Percentiles rank a stretch among this genome's conserved stretches.
Evolutionary conservation across 1,140 invertebrate species (phyloP).

Genomic region (Saccostrea echinata): DNA sequence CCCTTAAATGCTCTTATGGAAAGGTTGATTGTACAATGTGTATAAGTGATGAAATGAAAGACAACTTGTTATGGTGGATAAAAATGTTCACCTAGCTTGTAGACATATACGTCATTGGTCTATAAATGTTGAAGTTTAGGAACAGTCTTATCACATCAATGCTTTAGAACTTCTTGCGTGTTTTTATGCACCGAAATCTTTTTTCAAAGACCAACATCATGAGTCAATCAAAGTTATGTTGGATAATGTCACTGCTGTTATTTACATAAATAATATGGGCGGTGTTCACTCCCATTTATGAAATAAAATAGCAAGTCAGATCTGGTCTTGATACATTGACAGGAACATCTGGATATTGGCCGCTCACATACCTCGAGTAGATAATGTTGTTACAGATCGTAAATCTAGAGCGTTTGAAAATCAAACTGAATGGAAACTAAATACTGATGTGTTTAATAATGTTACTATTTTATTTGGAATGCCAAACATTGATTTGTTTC

Average conservation of each 20-base stretch:
- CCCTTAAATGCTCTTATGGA: constrained; percentile 46
- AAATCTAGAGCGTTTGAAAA: constrained; percentile 51
- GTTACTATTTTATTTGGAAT: constrained; percentile 13
- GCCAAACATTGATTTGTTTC: constrained; percentile 63
- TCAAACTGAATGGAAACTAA: no score
- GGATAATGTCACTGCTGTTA: constrained; percentile 56
- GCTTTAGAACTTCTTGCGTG: no score
- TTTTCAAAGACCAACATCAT: no score
- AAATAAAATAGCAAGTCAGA: constrained; percentile 56
- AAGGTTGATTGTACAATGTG: constrained; percentile 45
- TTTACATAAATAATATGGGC: constrained; percentile 61
- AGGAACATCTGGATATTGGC: constrained; percentile 55
- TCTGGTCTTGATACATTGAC: constrained; percentile 60
- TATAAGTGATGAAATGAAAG: constrained; percentile 20
- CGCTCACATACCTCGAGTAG: constrained; percentile 53
- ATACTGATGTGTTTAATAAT: constrained; percentile 46
- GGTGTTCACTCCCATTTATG: no score
- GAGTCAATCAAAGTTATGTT: background rate
- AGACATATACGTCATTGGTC: no score
- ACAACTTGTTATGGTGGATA: constrained; percentile 49
- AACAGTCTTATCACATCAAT: constrained; percentile 38
- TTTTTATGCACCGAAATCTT: no score
- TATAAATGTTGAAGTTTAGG: constrained; percentile 15
- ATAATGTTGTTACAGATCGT: constrained; percentile 54
- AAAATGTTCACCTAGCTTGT: constrained; percentile 13